Evolutionary conservation across 2,797 vertebrate species (phyloP).

Genomic region (Gymnodraco acuticeps): DNA sequence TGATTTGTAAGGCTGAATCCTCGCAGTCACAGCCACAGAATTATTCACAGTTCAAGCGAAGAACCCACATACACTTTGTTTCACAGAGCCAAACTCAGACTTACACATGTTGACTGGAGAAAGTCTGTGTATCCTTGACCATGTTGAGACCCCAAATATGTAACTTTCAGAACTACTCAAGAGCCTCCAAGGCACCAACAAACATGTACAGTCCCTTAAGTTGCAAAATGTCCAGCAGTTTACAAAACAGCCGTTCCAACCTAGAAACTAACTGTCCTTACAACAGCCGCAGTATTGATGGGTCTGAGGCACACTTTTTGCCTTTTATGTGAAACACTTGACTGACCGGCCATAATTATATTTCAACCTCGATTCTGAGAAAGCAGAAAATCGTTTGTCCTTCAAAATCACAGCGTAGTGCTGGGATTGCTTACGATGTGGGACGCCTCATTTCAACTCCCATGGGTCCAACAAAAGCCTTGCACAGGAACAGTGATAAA

Average conservation of each 20-base stretch:
- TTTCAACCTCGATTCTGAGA: slow-evolving; percentile 29
- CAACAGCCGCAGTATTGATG: slow-evolving; percentile 11
- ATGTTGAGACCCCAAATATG: slow-evolving; percentile 20
- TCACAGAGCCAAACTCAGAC: slow-evolving; percentile 7
- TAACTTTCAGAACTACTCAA: slow-evolving; percentile 8
- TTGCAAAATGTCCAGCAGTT: slow-evolving; percentile 24
- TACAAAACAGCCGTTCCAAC: slow-evolving; percentile 28
- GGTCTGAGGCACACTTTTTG: neutral
- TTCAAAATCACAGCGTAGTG: slow-evolving; percentile 35
- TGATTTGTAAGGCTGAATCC: slow-evolving; percentile 52
- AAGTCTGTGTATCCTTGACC: slow-evolving; percentile 36
- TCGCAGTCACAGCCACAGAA: slow-evolving; percentile 29
- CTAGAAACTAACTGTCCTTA: slow-evolving; percentile 12
- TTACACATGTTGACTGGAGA: slow-evolving; percentile 5
- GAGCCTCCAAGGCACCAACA: neutral
- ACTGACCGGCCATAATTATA: slow-evolving; percentile 17
- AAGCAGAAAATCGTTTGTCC: slow-evolving; percentile 18
- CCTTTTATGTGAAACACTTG: slow-evolving; percentile 1
- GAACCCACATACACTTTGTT: slow-evolving; percentile 30
- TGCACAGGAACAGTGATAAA: slow-evolving; percentile 2
- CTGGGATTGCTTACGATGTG: slow-evolving; percentile 31
- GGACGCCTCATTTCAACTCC: slow-evolving; percentile 38
- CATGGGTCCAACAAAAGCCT: slow-evolving; percentile 22
- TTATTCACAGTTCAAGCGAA: slow-evolving; percentile 53
- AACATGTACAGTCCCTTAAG: slow-evolving; percentile 16